Evolutionary conservation across 2,797 vertebrate genomes (phyloP), one percentile per base, ranked within the genome.

Genomic region (Tenualosa ilisha): DNA sequence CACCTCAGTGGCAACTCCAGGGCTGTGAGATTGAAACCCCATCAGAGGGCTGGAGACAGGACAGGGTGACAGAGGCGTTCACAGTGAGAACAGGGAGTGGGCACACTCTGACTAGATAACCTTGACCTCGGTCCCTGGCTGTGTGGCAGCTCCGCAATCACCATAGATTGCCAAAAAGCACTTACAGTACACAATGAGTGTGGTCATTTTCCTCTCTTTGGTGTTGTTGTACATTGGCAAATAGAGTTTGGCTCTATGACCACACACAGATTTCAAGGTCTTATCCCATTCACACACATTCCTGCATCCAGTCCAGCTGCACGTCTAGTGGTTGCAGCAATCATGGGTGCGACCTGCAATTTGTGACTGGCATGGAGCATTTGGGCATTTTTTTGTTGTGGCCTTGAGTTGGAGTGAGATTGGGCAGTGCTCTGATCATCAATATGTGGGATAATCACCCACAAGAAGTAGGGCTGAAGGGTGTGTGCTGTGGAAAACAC

Each of bases 361-460:
- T 79, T 79, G 15, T 22, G 17, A 22, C 72, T 79, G 40, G 72
- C 72, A 46, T 79, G 72, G 17, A 46, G 72, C 59, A 9, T 24
- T 61, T 59, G 56, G 56, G 17, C 56, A 59, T 22, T 59, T 59
- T 59, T 59, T 5, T 59, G 56, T 6, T 59, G 17, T 17, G 5
- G 56, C 17, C 20, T 22, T 22, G 20, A 17, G 68, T 12, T 37
- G 24, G 26, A 68, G 68, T 20, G 68, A 40, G 68, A 75, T 75
- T 75, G 68, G 68, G 68, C 15, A 75, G 37, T 75, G 68, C 68
- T 75, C 81, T 85, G 84, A 90, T 86, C 87, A 88, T 85, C 82
- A 84, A 82, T 68, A 82, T 81, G 87, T 31, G 82, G 49, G 9
- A 85, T 88, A 87, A 92, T 89, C 84, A 87, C 59, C 81, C 81